Percentiles rank a stretch among this genome's conserved stretches.
Evolutionary conservation across 2,113 vertebrate species (phyloP).

Genomic region (Egretta garzetta): DNA sequence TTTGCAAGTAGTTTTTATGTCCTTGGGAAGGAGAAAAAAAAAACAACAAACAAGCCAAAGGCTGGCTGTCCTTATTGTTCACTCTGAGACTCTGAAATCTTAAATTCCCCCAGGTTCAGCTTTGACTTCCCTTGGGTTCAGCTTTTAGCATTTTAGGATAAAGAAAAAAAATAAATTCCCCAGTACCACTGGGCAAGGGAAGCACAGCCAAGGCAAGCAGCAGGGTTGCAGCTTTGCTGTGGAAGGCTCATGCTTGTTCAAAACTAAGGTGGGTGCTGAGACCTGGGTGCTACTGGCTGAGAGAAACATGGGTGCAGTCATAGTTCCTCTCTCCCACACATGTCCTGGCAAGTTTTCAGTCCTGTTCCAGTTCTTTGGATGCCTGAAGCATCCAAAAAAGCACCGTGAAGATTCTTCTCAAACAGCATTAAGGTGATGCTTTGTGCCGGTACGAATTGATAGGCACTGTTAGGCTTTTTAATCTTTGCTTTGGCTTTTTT

Average conservation of each 20-base stretch:
- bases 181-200: background rate
- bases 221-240: background rate
- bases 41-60: background rate
- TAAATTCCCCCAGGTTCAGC: background rate
- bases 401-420: background rate
- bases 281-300: background rate
- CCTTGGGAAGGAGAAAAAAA: background rate
- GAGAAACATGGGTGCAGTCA: background rate
- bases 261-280: background rate
- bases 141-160: background rate
- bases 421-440: background rate
- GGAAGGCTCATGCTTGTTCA: background rate
- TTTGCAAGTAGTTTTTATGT: background rate
- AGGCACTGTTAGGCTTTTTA: constrained; percentile 28
- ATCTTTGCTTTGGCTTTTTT: constrained; percentile 31
- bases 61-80: background rate
- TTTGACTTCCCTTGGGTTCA: background rate
- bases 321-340: background rate
- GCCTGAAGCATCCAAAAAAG: background rate
- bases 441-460: constrained; percentile 10
- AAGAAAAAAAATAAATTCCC: background rate
- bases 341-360: background rate
- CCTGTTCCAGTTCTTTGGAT: background rate
- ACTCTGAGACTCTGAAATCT: background rate
- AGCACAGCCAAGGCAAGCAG: background rate